A percentile compares a stretch with the other conserved stretches of the same genome.
These are phyloP conservation scores for Galago senegalensis DNA, from an alignment of 2,797 vertebrate genomes.

Conservation along the genomic window DNA sequence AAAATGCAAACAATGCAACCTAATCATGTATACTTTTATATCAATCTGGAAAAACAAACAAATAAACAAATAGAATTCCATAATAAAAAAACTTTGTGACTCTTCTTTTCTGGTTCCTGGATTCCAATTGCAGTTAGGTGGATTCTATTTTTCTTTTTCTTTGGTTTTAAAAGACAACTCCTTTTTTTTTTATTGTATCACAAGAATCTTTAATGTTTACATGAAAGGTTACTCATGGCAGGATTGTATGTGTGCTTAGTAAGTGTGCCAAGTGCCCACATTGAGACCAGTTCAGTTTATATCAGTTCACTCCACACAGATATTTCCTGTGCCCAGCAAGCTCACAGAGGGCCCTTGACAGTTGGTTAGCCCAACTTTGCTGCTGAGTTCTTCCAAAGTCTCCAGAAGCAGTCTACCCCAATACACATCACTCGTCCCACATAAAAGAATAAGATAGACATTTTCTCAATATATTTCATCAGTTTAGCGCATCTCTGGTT, in stretches of 20 bases:
- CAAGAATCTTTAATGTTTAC: slow-evolving; percentile 78
- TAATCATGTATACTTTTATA: too few relatives aligned
- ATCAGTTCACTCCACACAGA: background rate
- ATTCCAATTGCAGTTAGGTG: background rate
- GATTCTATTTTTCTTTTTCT: background rate
- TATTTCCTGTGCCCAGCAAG: background rate
- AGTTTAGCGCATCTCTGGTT: slow-evolving; percentile 76
- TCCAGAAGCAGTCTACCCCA: background rate
- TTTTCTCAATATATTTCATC: slow-evolving; percentile 66
- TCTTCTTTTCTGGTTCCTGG: background rate
- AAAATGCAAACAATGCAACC: too few relatives aligned
- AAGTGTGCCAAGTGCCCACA: slow-evolving; percentile 71
- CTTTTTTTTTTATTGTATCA: slow-evolving; percentile 43
- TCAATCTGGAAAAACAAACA: too few relatives aligned
- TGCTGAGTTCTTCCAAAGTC: slow-evolving; percentile 35
- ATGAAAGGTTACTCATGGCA: slow-evolving; percentile 68
- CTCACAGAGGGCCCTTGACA: background rate
- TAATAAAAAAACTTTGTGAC: background rate
- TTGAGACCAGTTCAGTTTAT: slow-evolving; percentile 10
- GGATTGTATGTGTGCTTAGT: slow-evolving; percentile 24
- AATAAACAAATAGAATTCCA: background rate
- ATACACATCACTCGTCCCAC: slow-evolving; percentile 29
- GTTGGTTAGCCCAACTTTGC: slow-evolving; percentile 16
- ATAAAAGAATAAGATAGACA: slow-evolving; percentile 63
- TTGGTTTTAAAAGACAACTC: background rate